Percentiles rank a stretch among this genome's conserved stretches.
phyloP scores from a whole-genome alignment of 2,888 invertebrate species.

The Periphyllus acericola region DNA sequence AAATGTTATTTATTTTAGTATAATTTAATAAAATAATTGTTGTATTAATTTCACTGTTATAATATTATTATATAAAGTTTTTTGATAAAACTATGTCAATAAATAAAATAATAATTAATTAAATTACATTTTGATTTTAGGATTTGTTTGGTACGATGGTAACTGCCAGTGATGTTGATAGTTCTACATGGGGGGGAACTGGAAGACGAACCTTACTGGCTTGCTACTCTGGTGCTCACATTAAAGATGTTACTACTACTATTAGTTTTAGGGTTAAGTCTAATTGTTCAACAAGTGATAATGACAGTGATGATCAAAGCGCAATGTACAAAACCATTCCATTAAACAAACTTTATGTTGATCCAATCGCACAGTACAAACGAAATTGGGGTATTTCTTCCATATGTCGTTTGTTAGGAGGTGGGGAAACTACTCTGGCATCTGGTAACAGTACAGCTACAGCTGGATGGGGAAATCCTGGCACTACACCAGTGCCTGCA shows the following conservation, averaged over 20 bases:
- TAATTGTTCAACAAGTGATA: constrained; percentile 61
- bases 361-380: constrained; percentile 63
- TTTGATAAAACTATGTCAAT: not conserved
- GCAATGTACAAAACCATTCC: constrained; percentile 64
- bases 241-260: constrained; percentile 64
- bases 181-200: constrained; percentile 59
- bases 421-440: constrained; percentile 84
- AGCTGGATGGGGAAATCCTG: constrained; percentile 67
- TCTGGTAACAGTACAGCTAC: constrained; percentile 68
- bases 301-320: constrained; percentile 63
- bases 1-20: too few relatives aligned
- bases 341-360: constrained; percentile 61
- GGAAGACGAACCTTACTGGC: constrained; percentile 47
- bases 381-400: constrained; percentile 73
- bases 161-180: constrained; percentile 60
- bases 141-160: constrained; percentile 62
- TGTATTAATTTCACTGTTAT: not conserved
- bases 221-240: constrained; percentile 63
- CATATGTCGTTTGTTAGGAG: constrained; percentile 77
- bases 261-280: constrained; percentile 64
- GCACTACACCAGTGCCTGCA: constrained; percentile 56
- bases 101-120: not conserved
- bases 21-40: not conserved
- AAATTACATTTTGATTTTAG: constrained; percentile 15
- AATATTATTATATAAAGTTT: too few relatives aligned